Percentiles rank a stretch among this genome's conserved stretches.
Evolutionary conservation across 2,113 vertebrate genomes (phyloP).

Genomic region (Elachura formosa): DNA sequence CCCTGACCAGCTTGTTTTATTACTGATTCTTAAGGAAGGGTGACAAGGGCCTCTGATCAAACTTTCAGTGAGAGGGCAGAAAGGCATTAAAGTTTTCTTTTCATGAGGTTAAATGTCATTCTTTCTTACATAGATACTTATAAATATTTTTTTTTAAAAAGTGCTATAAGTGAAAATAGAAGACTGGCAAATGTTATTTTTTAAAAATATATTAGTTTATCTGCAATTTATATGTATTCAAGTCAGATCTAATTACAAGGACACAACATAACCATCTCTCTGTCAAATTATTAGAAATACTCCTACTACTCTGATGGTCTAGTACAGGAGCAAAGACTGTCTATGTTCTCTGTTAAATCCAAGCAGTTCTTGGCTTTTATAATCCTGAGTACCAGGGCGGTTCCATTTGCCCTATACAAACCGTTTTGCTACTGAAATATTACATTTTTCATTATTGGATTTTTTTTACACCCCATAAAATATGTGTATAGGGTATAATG

Average conservation of each 20-base stretch:
- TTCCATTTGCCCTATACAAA: not conserved
- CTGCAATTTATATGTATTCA: not conserved
- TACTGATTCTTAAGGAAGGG: not conserved
- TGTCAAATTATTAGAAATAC: not conserved
- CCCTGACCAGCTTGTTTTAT: not conserved
- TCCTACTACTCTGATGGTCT: not conserved
- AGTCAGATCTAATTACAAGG: not conserved
- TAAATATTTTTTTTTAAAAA: too few relatives aligned
- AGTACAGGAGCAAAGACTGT: not conserved
- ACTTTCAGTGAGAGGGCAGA: not conserved
- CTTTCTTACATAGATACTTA: not conserved
- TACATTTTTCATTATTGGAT: rapidly evolving
- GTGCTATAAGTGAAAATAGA: not conserved
- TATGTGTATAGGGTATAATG: not conserved
- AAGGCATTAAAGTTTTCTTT: not conserved
- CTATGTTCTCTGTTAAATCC: not conserved
- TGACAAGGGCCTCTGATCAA: not conserved
- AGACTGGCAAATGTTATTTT: not conserved
- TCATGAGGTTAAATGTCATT: not conserved
- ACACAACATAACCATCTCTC: not conserved
- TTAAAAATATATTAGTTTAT: not conserved
- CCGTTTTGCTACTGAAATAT: not conserved
- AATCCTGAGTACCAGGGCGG: not conserved
- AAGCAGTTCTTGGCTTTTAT: not conserved
- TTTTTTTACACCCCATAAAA: not conserved